phyloP scores from a whole-genome alignment of 2,888 invertebrate species.

The Agrochola litura region DNA sequence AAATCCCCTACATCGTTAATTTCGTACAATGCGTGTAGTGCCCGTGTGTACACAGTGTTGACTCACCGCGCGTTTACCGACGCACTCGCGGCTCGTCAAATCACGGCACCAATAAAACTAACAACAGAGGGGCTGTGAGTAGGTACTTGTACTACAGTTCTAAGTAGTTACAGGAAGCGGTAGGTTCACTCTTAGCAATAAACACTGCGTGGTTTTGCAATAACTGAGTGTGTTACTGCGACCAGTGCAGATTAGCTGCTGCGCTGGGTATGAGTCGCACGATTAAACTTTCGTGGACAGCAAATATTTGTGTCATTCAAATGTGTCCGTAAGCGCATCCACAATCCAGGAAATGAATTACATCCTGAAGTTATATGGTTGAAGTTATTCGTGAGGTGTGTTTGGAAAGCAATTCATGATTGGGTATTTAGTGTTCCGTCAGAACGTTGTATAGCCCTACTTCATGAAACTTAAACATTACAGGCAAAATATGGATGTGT shows the following conservation, averaged over 20 bases:
- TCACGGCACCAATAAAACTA: constrained; percentile 17
- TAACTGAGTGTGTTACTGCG: neutral
- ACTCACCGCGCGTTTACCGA: neutral
- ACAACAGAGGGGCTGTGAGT: neutral
- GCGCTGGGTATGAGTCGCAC: neutral
- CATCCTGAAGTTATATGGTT: neutral
- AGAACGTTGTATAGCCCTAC: neutral
- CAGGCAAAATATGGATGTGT: neutral
- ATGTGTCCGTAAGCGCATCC: neutral
- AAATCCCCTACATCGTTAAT: neutral
- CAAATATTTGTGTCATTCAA: neutral
- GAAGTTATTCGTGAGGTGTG: neutral
- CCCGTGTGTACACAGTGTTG: neutral
- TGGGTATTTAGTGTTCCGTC: neutral
- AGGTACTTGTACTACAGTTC: neutral
- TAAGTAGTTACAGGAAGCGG: too few relatives aligned
- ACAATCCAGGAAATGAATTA: neutral
- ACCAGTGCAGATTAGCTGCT: neutral
- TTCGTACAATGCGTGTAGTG: neutral
- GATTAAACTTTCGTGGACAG: neutral
- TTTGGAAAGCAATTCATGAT: neutral
- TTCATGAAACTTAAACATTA: neutral
- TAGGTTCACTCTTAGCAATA: neutral
- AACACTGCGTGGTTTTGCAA: neutral
- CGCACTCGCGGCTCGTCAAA: constrained; percentile 11